Conservation (phyloP, 2,888 invertebrate species). For the Dinocampus coccinellae region DNA sequence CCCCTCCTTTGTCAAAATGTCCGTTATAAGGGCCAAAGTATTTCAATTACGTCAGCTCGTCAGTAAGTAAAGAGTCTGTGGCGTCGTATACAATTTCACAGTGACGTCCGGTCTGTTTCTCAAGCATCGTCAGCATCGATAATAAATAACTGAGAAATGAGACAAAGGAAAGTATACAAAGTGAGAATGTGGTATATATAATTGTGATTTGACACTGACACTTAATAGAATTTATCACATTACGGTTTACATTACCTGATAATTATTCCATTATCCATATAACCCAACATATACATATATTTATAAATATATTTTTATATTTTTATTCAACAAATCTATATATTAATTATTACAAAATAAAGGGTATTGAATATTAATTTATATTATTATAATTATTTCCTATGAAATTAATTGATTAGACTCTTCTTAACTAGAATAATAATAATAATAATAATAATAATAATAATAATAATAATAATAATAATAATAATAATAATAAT, state of each 20-base stretch:
- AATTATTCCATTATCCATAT: background rate
- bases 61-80: slow-evolving; percentile 13
- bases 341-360: too few relatives aligned
- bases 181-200: background rate
- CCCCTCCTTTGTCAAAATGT: background rate
- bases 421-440: too few relatives aligned
- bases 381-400: too few relatives aligned
- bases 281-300: background rate
- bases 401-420: too few relatives aligned
- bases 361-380: too few relatives aligned
- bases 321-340: too few relatives aligned
- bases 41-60: slow-evolving; percentile 23
- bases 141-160: slow-evolving; percentile 9
- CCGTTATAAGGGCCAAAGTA: background rate
- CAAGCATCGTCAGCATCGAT: slow-evolving; percentile 46
- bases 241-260: slow-evolving; percentile 16
- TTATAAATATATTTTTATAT: background rate
- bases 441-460: too few relatives aligned
- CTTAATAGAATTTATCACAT: slow-evolving; percentile 16
- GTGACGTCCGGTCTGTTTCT: slow-evolving; percentile 40
- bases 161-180: slow-evolving; percentile 6
- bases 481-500: too few relatives aligned
- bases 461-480: too few relatives aligned
- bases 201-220: slow-evolving; percentile 3
- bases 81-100: slow-evolving; percentile 43